Conservation (phyloP, 2,113 vertebrate genomes). For the Rhea americana region DNA sequence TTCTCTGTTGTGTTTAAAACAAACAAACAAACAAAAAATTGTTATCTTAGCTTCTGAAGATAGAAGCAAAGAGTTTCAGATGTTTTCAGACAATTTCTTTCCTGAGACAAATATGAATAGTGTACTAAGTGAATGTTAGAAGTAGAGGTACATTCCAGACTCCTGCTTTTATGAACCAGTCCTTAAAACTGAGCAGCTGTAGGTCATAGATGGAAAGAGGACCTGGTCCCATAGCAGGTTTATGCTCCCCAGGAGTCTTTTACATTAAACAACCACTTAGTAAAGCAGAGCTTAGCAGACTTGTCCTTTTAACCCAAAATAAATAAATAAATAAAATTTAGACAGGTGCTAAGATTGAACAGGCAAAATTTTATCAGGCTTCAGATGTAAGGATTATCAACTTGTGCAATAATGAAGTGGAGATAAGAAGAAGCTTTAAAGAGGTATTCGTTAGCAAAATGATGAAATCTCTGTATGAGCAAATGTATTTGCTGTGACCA, state of each 20-base stretch:
- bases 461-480: not conserved
- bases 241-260: not conserved
- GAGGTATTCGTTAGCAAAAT: not conserved
- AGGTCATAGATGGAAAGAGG: not conserved
- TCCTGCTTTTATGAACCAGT: rapidly evolving
- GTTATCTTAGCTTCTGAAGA: not conserved
- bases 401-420: not conserved
- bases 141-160: not conserved
- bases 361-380: not conserved
- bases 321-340: not conserved
- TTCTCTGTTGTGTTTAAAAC: not conserved
- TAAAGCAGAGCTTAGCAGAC: not conserved
- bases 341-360: not conserved
- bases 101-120: not conserved
- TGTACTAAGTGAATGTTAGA: not conserved
- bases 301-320: not conserved
- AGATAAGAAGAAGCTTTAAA: not conserved
- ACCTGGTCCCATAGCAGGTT: not conserved
- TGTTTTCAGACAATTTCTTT: not conserved
- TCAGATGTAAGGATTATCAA: not conserved
- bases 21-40: too few relatives aligned
- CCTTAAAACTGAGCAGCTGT: not conserved
- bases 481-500: not conserved
- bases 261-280: not conserved
- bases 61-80: not conserved